Evolutionary conservation across 2,797 vertebrate species (phyloP).

Genomic region (Aldrovandia affinis): DNA sequence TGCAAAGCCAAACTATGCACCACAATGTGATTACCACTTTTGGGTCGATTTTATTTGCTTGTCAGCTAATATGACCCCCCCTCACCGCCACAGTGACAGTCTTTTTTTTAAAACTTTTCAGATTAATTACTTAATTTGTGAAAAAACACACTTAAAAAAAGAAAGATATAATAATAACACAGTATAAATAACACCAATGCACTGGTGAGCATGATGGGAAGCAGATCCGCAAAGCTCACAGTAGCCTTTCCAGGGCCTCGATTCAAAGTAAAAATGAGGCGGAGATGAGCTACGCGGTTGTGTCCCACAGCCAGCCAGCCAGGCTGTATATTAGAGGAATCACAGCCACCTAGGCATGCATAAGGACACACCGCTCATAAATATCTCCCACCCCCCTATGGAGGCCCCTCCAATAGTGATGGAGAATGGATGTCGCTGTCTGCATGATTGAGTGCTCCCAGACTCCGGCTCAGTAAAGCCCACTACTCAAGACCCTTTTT

Average conservation of each 20-base stretch:
- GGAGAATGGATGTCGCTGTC: conserved; percentile 79
- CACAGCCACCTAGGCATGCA: conserved; percentile 65
- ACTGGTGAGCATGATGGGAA: background rate
- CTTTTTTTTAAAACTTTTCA: background rate
- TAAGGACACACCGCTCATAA: conserved; percentile 72
- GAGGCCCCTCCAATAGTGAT: conserved; percentile 76
- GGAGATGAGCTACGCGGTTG: conserved; percentile 75
- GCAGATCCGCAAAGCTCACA: conserved; percentile 61
- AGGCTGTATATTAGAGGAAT: conserved; percentile 73
- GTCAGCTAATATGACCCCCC: background rate
- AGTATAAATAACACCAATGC: conserved; percentile 45
- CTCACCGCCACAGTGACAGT: background rate
- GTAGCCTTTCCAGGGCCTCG: conserved; percentile 69
- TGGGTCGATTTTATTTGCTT: background rate
- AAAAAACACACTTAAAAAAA: too few species aligned
- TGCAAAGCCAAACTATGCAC: background rate
- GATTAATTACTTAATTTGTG: too few species aligned
- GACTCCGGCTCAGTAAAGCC: conserved; percentile 70
- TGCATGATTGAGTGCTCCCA: conserved; percentile 76
- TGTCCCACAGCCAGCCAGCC: conserved; percentile 65
- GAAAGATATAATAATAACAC: too few species aligned
- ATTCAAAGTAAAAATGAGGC: conserved; percentile 68
- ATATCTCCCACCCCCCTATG: conserved; percentile 68
- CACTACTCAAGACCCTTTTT: conserved; percentile 50
- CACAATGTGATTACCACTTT: background rate